Evolutionary conservation across 2,888 invertebrate genomes (phyloP).

Genomic region (Leptopilina drosophilae): DNA sequence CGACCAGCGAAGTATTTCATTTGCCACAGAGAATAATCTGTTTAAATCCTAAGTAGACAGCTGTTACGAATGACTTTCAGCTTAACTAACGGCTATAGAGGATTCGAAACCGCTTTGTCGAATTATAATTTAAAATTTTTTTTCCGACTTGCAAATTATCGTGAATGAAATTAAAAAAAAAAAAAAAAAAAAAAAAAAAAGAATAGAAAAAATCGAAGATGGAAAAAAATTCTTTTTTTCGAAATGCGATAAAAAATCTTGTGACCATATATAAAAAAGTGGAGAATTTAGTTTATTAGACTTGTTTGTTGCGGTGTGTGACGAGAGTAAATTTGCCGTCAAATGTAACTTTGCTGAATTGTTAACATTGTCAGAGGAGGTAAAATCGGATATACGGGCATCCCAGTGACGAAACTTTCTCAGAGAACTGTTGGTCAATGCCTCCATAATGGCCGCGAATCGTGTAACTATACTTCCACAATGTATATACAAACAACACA

Average conservation of each 20-base stretch:
- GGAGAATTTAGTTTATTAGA: not conserved
- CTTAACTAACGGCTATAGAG: not conserved
- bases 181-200: no score
- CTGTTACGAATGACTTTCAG: slow-evolving; percentile 16
- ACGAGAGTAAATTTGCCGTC: slow-evolving; percentile 20
- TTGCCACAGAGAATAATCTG: slow-evolving; percentile 30
- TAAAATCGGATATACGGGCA: slow-evolving; percentile 53
- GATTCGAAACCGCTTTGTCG: not conserved
- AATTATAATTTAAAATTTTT: slow-evolving; percentile 13
- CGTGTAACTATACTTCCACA: slow-evolving; percentile 56
- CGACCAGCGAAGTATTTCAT: not conserved
- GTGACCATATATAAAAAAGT: not conserved
- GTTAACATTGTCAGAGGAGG: slow-evolving; percentile 28
- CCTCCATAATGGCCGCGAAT: slow-evolving; percentile 59
- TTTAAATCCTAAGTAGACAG: slow-evolving; percentile 1
- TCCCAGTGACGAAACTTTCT: slow-evolving; percentile 56
- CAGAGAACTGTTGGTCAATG: slow-evolving; percentile 59
- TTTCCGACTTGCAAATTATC: not conserved
- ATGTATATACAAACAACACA: not conserved
- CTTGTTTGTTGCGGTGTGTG: not conserved
- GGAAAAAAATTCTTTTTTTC: no score
- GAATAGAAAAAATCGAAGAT: no score
- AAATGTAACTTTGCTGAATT: slow-evolving; percentile 12
- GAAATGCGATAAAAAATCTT: not conserved
- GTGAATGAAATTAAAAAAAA: no score